These are phyloP conservation scores for Carposina sasakii DNA, from an alignment of 1,140 invertebrate species.

Conservation along the genomic window DNA sequence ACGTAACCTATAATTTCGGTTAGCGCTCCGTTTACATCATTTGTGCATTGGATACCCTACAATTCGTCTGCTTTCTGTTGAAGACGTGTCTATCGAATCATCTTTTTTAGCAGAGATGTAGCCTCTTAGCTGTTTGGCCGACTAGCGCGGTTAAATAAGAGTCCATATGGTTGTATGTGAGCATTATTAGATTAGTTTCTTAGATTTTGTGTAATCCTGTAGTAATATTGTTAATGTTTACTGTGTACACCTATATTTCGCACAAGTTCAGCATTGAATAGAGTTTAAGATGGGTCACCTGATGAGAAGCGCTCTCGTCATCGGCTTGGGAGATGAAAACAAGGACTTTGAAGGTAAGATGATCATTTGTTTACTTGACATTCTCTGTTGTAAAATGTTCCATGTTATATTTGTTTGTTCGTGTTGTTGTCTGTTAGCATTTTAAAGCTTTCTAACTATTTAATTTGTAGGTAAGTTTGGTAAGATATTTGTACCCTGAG, in stretches of 20 bases:
- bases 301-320: constrained; percentile 50
- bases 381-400: too few species aligned
- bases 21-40: constrained; percentile 52
- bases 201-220: constrained; percentile 48
- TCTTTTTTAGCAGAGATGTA: constrained; percentile 56
- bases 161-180: constrained; percentile 13
- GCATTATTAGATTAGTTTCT: constrained; percentile 26
- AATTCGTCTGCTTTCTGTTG: constrained; percentile 45
- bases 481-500: too few species aligned
- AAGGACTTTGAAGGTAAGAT: constrained; percentile 59
- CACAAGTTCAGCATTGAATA: constrained; percentile 57
- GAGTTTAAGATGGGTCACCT: constrained; percentile 54
- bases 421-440: too few species aligned
- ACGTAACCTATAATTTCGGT: constrained; percentile 63
- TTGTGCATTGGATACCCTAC: constrained; percentile 48
- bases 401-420: too few species aligned
- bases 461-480: too few species aligned
- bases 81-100: too few species aligned
- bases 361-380: constrained; percentile 11
- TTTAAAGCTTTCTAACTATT: too few species aligned
- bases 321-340: constrained; percentile 44
- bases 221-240: constrained; percentile 28
- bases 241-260: constrained; percentile 45
- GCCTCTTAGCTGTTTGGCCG: constrained; percentile 49
- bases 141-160: constrained; percentile 53